phyloP scores from a whole-genome alignment of 30 jellyfish, hydroid and myxozoan species.

The Clytia hemisphaerica region DNA sequence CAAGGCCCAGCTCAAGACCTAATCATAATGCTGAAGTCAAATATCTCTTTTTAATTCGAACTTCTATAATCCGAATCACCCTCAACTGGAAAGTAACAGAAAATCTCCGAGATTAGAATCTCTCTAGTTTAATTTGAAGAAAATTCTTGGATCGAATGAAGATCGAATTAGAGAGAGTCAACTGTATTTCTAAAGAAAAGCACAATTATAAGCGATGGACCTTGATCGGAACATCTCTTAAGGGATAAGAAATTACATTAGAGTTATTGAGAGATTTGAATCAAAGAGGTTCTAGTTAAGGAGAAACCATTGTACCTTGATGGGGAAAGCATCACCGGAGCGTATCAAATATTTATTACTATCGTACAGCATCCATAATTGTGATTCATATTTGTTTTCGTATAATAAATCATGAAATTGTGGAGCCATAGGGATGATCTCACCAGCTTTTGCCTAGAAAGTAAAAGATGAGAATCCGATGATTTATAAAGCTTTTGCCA shows the following conservation, averaged over 20 bases:
- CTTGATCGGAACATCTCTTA: not conserved
- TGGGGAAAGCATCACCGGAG: constrained; percentile 86
- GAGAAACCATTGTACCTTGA: constrained; percentile 39
- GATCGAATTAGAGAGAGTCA: too few species aligned
- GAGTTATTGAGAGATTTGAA: not conserved
- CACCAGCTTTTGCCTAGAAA: constrained; percentile 59
- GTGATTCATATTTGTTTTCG: constrained; percentile 68
- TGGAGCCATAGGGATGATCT: constrained; percentile 67
- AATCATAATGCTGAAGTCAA: too few species aligned
- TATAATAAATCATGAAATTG: constrained; percentile 63
- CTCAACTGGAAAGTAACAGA: too few species aligned
- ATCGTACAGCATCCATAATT: constrained; percentile 82
- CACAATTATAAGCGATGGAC: too few species aligned
- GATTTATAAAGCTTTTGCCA: not conserved
- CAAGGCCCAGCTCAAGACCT: not conserved
- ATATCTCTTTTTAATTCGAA: too few species aligned
- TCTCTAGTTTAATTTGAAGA: not conserved
- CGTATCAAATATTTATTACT: constrained; percentile 42
- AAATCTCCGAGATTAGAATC: too few species aligned
- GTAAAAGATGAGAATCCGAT: not conserved
- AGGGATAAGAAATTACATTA: not conserved
- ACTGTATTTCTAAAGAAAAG: too few species aligned
- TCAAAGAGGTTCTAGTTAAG: not conserved
- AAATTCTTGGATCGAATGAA: not conserved
- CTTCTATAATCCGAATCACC: too few species aligned